A percentile compares a stretch with the other conserved stretches of the same genome.
Conservation (phyloP, 1,140 invertebrate genomes). For the Chrysomallon squamiferum region DNA sequence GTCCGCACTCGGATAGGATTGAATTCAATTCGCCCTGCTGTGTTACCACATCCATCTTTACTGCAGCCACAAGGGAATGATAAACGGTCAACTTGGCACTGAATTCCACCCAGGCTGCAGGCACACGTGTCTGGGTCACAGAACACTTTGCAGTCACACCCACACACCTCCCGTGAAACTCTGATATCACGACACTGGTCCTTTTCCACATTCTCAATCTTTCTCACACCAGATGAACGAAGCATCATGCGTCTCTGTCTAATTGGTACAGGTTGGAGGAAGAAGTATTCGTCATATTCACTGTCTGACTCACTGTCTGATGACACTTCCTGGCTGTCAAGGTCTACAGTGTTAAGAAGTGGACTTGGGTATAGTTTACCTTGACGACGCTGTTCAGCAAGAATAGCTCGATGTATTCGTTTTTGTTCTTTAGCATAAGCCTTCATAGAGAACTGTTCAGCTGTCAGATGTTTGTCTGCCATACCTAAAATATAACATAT, state of each 20-base stretch:
- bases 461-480: conserved; percentile 82
- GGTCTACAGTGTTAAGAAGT: conserved; percentile 27
- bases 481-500: conserved; percentile 69
- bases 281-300: conserved; percentile 84
- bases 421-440: conserved; percentile 89
- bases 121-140: conserved; percentile 96
- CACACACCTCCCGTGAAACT: conserved; percentile 87
- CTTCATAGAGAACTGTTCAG: conserved; percentile 77
- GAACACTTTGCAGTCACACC: conserved; percentile 90
- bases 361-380: conserved; percentile 54
- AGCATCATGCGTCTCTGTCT: conserved; percentile 86
- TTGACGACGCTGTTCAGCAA: conserved; percentile 77
- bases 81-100: conserved; percentile 94
- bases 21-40: conserved; percentile 91
- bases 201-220: conserved; percentile 93
- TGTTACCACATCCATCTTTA: conserved; percentile 92
- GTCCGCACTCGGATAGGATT: conserved; percentile 93
- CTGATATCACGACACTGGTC: conserved; percentile 93
- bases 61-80: conserved; percentile 97
- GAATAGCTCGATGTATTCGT: conserved; percentile 80
- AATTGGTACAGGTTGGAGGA: conserved; percentile 87
- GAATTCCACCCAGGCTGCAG: conserved; percentile 92
- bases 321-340: conserved; percentile 34
- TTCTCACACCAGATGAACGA: conserved; percentile 86
- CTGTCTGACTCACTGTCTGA: conserved; percentile 44